Evolutionary conservation across 2,797 vertebrate genomes (phyloP).

Genomic region (Caiman crocodilus): DNA sequence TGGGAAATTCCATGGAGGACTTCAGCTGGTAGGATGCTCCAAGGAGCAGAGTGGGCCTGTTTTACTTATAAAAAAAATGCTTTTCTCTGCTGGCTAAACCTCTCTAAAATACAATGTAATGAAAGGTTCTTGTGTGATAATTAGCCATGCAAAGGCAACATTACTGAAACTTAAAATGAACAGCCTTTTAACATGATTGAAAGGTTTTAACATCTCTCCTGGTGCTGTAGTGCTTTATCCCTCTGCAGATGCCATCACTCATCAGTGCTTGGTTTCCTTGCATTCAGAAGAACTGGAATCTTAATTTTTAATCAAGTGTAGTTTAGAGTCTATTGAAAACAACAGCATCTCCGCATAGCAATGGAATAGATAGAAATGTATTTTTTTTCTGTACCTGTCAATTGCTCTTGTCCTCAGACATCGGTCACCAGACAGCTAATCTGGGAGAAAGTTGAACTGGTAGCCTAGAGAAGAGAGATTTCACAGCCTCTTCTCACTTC

Average conservation of each 20-base stretch:
- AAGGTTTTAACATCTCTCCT: not conserved
- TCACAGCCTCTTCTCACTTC: accelerated
- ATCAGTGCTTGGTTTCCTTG: not conserved
- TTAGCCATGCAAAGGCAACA: accelerated
- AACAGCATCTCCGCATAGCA: not conserved
- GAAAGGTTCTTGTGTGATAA: not conserved
- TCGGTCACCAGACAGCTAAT: not conserved
- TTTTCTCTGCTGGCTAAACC: not conserved
- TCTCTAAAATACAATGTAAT: not conserved
- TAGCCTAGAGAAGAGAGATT: accelerated
- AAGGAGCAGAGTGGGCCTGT: not conserved
- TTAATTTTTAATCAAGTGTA: accelerated
- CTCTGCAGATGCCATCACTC: not conserved
- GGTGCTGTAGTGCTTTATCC: not conserved
- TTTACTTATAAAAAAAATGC: not conserved
- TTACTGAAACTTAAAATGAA: not conserved
- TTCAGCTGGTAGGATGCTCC: not conserved
- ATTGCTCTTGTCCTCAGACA: not conserved
- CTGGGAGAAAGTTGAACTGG: not conserved
- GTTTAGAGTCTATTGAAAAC: not conserved
- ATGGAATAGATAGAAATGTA: not conserved
- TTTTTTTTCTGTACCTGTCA: not conserved
- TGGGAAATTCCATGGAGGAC: not conserved
- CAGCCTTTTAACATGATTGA: not conserved
- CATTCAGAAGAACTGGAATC: not conserved